Evolutionary conservation across 2,113 vertebrate species (phyloP), one percentile per base, ranked within the genome.

Genomic region (Otus sunia): DNA sequence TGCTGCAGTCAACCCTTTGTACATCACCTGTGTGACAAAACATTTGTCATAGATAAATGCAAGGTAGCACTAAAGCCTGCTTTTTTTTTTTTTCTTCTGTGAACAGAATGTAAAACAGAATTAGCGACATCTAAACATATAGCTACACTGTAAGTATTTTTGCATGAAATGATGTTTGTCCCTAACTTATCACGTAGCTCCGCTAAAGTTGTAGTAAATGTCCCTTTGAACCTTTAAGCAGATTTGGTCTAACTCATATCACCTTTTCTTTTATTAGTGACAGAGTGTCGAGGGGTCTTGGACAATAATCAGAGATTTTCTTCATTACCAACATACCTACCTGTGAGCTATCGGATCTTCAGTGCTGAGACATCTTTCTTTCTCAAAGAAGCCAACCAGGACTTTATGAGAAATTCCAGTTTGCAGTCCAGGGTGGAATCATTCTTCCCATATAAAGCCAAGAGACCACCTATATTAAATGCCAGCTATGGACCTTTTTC

Each of bases 401-500:
- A 99, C 93, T 97, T 98, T 12, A 98, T 98, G 98, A 98, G 98
- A 71, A 99, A 99, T 90, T 98, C 99, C 62, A 99, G 99, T 97
- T 97, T 99, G 96, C 99, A 98, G 52, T 97, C 99, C 13, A 97
- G 99, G 14, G 98, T 98, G 1, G 99, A 99, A 64, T 98, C 99
- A 0, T 99, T 99, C 97, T 99, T 99, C 90, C 98, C 99, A 1
- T 98, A 99, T 91, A 98, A 98, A 92, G 98, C 99, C 97, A 97
- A 97, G 95, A 98, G 97, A 53, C 96, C 98, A 10, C 99, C 99
- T 0, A 69, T 98, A 0, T 18, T 99, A 12, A 99, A 98, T 7
- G 98, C 98, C 81, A 99, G 98, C 95, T 99, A 99, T 5, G 99
- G 99, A 22, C 99, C 99, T 3, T 98, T 99, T 37, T 98, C 98